Evolutionary conservation across 2,113 vertebrate genomes (phyloP).

Genomic region (Hepsetus odoe): DNA sequence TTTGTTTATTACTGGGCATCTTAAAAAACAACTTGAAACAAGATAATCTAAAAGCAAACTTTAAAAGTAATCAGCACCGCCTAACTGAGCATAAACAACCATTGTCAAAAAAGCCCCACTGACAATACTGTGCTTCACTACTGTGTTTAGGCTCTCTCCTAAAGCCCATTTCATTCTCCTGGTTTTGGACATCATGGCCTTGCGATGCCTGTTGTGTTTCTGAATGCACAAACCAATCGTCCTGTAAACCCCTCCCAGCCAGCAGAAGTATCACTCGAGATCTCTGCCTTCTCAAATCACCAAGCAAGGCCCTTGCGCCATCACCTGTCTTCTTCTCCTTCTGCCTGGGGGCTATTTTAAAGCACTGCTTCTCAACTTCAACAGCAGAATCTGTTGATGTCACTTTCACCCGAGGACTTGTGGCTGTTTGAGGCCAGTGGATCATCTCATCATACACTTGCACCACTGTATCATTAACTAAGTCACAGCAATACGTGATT

Average conservation of each 20-base stretch:
- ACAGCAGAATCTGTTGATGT: constrained; percentile 39
- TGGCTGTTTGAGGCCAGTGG: not conserved
- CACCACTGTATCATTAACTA: not conserved
- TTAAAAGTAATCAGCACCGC: not conserved
- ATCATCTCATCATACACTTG: not conserved
- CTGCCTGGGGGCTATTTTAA: constrained; percentile 72
- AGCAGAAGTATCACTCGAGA: constrained; percentile 65
- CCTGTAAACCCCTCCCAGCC: constrained; percentile 50
- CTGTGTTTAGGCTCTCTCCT: not conserved
- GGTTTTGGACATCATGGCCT: constrained; percentile 23
- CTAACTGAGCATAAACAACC: not conserved
- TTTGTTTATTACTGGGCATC: not conserved
- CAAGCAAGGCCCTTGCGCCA: constrained; percentile 72
- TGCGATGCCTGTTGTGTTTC: constrained; percentile 53
- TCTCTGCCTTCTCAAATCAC: constrained; percentile 66
- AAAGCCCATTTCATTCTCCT: not conserved
- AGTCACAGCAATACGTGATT: not conserved
- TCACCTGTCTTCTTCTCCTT: constrained; percentile 76
- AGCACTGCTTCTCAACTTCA: constrained; percentile 69
- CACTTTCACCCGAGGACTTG: constrained; percentile 27
- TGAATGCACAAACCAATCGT: constrained; percentile 44
- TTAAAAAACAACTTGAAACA: too few species aligned
- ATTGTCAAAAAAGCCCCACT: not conserved
- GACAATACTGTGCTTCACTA: not conserved
- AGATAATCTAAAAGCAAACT: not conserved